These are phyloP conservation scores for Ophion ellenae DNA, from an alignment of 2,888 invertebrate genomes.

Conservation along the genomic window DNA sequence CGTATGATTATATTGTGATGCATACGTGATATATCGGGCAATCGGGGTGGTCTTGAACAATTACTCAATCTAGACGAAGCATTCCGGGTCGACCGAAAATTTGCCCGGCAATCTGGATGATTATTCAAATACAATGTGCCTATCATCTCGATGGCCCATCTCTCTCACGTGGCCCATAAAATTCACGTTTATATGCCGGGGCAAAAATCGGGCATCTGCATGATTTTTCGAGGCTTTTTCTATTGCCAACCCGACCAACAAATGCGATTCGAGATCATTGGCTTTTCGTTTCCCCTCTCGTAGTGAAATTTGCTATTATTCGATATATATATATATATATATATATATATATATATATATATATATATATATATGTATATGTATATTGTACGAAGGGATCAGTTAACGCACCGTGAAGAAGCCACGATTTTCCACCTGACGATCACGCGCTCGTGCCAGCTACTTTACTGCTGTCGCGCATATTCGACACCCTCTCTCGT, in stretches of 20 bases:
- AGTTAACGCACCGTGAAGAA: slow-evolving; percentile 72
- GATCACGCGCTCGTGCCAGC: slow-evolving; percentile 62
- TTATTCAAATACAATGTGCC: slow-evolving; percentile 35
- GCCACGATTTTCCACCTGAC: slow-evolving; percentile 79
- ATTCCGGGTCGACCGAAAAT: slow-evolving; percentile 42
- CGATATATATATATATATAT: slow-evolving; percentile 4
- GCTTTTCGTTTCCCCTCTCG: slow-evolving; percentile 35
- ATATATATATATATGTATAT: slow-evolving; percentile 1
- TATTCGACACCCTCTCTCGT: slow-evolving; percentile 61
- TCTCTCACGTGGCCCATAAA: slow-evolving; percentile 62
- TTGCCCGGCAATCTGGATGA: slow-evolving; percentile 55
- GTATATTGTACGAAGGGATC: slow-evolving; percentile 37
- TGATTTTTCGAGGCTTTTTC: slow-evolving; percentile 64
- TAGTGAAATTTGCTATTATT: slow-evolving; percentile 2
- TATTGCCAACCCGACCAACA: slow-evolving; percentile 29
- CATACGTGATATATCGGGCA: slow-evolving; percentile 10
- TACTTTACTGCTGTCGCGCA: slow-evolving; percentile 61
- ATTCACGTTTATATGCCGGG: slow-evolving; percentile 44
- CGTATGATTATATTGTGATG: background rate
- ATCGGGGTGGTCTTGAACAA: slow-evolving; percentile 21
- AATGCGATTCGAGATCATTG: slow-evolving; percentile 49
- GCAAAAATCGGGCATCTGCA: slow-evolving; percentile 65
- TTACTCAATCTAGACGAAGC: background rate
- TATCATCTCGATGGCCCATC: background rate
- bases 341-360: background rate